Percentiles rank a stretch among this genome's conserved stretches.
These are phyloP conservation scores for Henricia sp. DNA, from an alignment of 53 echinoderm and acorn worm species.

Conservation along the genomic window DNA sequence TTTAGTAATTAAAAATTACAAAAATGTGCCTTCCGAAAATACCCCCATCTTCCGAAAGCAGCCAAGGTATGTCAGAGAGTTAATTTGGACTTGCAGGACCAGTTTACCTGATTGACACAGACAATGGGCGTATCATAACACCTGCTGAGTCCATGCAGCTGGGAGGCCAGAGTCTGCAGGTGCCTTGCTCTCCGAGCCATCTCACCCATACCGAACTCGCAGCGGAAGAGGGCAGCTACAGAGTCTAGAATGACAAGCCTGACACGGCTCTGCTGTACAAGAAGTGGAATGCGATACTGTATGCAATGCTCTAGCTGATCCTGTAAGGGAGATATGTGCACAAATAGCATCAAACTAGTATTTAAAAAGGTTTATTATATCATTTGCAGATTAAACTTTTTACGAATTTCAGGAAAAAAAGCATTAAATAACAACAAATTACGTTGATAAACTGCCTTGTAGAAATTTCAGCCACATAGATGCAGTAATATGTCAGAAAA, in stretches of 20 bases:
- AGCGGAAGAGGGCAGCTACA: conserved; percentile 91
- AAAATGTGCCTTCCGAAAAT: too few species aligned
- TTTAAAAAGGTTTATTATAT: too few species aligned
- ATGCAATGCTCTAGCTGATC: conserved; percentile 92
- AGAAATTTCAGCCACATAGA: too few species aligned
- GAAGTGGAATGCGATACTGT: conserved; percentile 85
- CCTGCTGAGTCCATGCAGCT: conserved; percentile 76
- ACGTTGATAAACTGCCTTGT: too few species aligned
- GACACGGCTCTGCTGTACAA: conserved; percentile 74
- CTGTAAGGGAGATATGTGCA: conserved; percentile 25
- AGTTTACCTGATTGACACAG: conserved; percentile 98
- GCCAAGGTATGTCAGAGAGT: too few species aligned
- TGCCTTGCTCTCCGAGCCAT: conserved; percentile 74
- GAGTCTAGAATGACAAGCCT: conserved; percentile 92
- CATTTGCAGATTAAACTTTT: too few species aligned
- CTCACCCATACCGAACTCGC: conserved; percentile 85
- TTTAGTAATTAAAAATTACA: too few species aligned
- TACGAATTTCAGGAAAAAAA: too few species aligned
- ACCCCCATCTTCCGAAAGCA: too few species aligned
- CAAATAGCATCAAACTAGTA: neutral
- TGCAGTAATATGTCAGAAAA: too few species aligned
- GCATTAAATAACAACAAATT: too few species aligned
- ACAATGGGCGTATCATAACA: conserved; percentile 78
- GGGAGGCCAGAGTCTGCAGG: conserved; percentile 80
- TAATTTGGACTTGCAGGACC: too few species aligned